phyloP scores from a whole-genome alignment of 2,888 invertebrate species.

The Melinaea menophilus region DNA sequence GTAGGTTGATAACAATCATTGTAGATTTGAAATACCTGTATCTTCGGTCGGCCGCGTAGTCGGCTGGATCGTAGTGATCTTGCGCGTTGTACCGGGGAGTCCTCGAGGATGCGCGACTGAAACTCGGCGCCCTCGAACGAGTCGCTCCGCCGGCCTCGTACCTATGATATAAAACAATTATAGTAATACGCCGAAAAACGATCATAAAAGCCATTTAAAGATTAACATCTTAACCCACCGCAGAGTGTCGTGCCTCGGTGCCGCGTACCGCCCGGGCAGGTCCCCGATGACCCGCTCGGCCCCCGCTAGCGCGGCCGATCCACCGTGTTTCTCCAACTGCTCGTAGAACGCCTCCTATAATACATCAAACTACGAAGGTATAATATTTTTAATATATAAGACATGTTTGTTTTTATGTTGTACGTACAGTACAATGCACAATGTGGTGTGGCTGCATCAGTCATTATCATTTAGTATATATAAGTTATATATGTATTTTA shows the following conservation, averaged over 20 bases:
- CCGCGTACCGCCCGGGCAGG: conserved; percentile 52
- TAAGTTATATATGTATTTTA: no score
- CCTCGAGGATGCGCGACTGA: conserved; percentile 60
- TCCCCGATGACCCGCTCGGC: conserved; percentile 61
- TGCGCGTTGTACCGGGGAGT: conserved; percentile 62
- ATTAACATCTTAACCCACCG: conserved; percentile 32
- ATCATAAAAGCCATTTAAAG: neutral
- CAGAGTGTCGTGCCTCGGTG: conserved; percentile 60
- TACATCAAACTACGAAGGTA: conserved; percentile 13
- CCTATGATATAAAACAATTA: conserved; percentile 29
- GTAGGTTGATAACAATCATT: no score
- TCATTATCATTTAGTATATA: no score
- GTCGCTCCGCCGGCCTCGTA: conserved; percentile 62
- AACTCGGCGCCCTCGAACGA: conserved; percentile 70
- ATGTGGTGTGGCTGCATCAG: no score
- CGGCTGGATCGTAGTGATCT: conserved; percentile 71
- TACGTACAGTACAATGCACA: no score
- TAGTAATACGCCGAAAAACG: no score
- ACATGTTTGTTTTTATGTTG: no score
- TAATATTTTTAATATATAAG: neutral
- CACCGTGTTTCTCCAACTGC: conserved; percentile 88
- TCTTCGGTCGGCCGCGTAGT: conserved; percentile 70
- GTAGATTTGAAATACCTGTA: conserved; percentile 52
- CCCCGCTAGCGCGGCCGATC: conserved; percentile 77
- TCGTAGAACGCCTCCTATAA: conserved; percentile 94